A percentile compares a stretch with the other conserved stretches of the same genome.
phyloP scores from a whole-genome alignment of 2,888 invertebrate genomes.

The Linnaemya vulpina region DNA sequence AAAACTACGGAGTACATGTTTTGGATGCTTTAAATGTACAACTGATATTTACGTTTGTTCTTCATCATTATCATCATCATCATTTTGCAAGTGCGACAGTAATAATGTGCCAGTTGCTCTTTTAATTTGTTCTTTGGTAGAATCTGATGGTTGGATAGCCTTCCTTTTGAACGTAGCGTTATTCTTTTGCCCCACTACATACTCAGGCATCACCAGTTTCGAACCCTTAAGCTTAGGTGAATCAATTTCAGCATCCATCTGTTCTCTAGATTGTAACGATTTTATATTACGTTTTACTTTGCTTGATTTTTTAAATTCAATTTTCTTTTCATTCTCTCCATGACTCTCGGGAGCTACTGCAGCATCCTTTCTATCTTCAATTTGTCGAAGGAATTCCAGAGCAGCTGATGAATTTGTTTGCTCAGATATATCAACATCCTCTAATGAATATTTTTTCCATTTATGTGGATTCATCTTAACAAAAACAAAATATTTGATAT shows the following conservation, averaged over 20 bases:
- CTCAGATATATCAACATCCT: constrained; percentile 93
- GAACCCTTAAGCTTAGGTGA: constrained; percentile 86
- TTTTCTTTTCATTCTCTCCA: constrained; percentile 75
- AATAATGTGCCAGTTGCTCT: constrained; percentile 81
- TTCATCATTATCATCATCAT: constrained; percentile 82
- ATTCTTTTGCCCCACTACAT: constrained; percentile 88
- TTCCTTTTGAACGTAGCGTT: constrained; percentile 80
- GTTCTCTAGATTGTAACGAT: constrained; percentile 76
- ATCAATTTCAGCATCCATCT: constrained; percentile 77
- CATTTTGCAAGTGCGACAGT: constrained; percentile 84
- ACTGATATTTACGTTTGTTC: constrained; percentile 38
- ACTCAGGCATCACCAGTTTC: constrained; percentile 92
- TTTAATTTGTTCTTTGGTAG: constrained; percentile 77
- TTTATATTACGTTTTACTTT: constrained; percentile 77
- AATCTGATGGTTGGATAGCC: constrained; percentile 78
- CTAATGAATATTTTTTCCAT: constrained; percentile 91
- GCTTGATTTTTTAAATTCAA: constrained; percentile 82
- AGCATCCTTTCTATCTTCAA: constrained; percentile 85
- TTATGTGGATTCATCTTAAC: constrained; percentile 90
- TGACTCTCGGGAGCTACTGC: constrained; percentile 57
- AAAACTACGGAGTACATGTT: neutral
- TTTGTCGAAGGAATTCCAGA: constrained; percentile 88
- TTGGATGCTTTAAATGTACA: neutral
- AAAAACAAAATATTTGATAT: neutral
- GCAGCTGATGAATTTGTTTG: constrained; percentile 90